These are phyloP conservation scores for Diorhabda elongata DNA, from an alignment of 1,140 invertebrate species.

Conservation along the genomic window DNA sequence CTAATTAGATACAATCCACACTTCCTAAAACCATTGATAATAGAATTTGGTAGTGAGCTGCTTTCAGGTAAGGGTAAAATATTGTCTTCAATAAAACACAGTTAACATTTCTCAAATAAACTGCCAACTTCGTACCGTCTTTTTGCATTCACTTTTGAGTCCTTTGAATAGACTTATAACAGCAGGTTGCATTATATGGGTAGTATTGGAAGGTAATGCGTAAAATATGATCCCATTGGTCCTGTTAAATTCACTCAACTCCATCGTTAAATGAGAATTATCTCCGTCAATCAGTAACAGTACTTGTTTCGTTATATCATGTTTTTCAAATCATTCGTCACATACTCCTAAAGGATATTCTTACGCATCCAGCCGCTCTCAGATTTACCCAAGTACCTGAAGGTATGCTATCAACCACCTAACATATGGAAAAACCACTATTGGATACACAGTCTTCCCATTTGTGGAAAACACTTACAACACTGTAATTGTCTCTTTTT, in stretches of 20 bases:
- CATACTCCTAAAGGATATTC: conserved; percentile 13
- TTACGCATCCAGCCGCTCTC: conserved; percentile 46
- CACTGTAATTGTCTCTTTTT: conserved; percentile 30
- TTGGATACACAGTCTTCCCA: conserved; percentile 27
- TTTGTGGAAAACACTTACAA: conserved; percentile 26
- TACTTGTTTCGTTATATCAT: conserved; percentile 34
- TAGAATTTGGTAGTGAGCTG: conserved; percentile 18
- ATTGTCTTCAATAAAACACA: neutral
- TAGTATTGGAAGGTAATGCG: conserved; percentile 46
- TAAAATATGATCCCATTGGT: conserved; percentile 45
- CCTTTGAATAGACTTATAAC: conserved; percentile 45
- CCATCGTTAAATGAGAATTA: conserved; percentile 43
- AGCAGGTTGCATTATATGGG: conserved; percentile 47
- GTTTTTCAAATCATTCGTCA: conserved; percentile 28
- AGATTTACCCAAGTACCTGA: conserved; percentile 39
- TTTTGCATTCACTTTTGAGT: conserved; percentile 43
- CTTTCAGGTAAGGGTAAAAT: conserved; percentile 5
- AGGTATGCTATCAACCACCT: conserved; percentile 33
- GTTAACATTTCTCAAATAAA: conserved; percentile 23
- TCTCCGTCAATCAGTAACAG: conserved; percentile 48
- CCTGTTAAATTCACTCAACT: conserved; percentile 43
- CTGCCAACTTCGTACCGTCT: conserved; percentile 27
- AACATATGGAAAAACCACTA: conserved; percentile 33
- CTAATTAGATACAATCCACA: conserved; percentile 26
- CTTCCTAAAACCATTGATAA: conserved; percentile 41